Percentiles rank a stretch among this genome's conserved stretches.
Evolutionary conservation across 1,140 invertebrate species (phyloP).

Genomic region (Leucophenga varia): DNA sequence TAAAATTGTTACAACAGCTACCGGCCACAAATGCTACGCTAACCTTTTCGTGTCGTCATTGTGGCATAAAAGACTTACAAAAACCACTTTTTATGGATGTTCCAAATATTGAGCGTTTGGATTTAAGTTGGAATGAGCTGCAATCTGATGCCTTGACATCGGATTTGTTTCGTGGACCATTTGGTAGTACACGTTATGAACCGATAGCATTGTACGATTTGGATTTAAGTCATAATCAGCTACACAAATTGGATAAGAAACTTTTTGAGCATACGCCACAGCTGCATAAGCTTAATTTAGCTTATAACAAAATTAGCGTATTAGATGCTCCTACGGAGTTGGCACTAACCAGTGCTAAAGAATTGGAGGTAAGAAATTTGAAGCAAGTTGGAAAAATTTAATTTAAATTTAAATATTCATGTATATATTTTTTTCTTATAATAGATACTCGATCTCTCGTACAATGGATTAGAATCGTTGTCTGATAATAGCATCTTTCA

Average conservation of each 20-base stretch:
- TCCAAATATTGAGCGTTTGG: constrained; percentile 65
- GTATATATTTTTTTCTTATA: too few relatives aligned
- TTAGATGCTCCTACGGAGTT: constrained; percentile 64
- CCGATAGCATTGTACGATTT: constrained; percentile 66
- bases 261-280: constrained; percentile 71
- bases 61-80: constrained; percentile 62
- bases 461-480: constrained; percentile 60
- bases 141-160: constrained; percentile 62
- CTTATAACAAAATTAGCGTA: constrained; percentile 67
- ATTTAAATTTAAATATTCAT: too few relatives aligned
- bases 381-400: too few relatives aligned
- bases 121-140: constrained; percentile 71
- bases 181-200: constrained; percentile 61
- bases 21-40: constrained; percentile 50
- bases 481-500: constrained; percentile 56
- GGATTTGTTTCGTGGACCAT: constrained; percentile 64
- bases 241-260: constrained; percentile 67
- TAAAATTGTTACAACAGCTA: constrained; percentile 52
- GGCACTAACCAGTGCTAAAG: constrained; percentile 62
- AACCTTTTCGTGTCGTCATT: constrained; percentile 56
- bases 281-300: constrained; percentile 66
- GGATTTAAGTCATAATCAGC: constrained; percentile 67
- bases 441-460: constrained; percentile 63
- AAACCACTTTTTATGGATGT: constrained; percentile 66
- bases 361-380: constrained; percentile 58